Percentiles rank a stretch among this genome's conserved stretches.
Conservation (phyloP, 2,113 vertebrate genomes). For the Ailuropoda melanoleuca region DNA sequence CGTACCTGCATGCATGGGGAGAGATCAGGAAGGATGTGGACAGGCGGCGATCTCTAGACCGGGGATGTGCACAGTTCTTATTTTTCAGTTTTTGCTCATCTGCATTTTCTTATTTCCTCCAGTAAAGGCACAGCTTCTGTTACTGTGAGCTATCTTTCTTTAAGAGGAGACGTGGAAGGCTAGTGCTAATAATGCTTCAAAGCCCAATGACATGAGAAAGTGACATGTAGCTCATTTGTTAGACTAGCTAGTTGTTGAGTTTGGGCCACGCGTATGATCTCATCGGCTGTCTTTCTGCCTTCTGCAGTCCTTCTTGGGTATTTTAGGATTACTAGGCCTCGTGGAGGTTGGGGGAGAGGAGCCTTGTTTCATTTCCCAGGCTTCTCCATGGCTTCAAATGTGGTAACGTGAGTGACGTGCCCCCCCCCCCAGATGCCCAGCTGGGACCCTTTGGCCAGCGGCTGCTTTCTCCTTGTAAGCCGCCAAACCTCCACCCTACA, state of each 20-base stretch:
- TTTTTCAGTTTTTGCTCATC: conserved; percentile 34
- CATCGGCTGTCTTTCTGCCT: neutral
- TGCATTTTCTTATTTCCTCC: conserved; percentile 50
- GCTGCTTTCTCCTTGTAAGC: neutral
- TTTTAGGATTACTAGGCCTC: neutral
- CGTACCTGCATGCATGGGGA: neutral
- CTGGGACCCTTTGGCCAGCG: neutral
- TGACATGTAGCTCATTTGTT: conserved; percentile 51
- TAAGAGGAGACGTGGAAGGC: neutral
- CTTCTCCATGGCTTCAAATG: neutral
- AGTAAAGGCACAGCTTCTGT: neutral
- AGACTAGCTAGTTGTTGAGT: conserved; percentile 39
- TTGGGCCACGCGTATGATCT: conserved; percentile 35
- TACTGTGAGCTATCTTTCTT: neutral
- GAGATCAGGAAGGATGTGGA: neutral
- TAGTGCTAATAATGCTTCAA: conserved; percentile 7
- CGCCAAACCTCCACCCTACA: neutral
- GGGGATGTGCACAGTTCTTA: neutral
- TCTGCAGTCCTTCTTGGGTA: neutral
- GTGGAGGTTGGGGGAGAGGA: neutral
- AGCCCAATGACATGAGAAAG: conserved; percentile 4
- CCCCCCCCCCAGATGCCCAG: neutral
- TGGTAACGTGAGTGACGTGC: neutral
- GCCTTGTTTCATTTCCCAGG: neutral
- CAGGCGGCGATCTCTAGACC: neutral